Evolutionary conservation across 2,797 vertebrate species (phyloP).

Genomic region (Pantherophis alleghaniensis): DNA sequence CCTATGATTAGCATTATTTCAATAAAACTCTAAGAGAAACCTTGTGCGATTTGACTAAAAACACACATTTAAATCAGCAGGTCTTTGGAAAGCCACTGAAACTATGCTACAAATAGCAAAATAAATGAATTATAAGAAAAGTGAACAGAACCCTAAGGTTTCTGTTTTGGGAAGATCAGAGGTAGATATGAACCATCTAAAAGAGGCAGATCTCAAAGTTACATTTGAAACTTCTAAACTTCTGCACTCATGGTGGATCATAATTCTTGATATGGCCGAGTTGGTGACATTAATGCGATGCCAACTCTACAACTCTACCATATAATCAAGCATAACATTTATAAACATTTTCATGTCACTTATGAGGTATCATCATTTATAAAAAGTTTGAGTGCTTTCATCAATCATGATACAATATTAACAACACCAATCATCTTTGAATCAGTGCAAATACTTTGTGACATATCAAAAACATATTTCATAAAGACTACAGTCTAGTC

Average conservation of each 20-base stretch:
- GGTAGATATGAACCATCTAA: constrained; percentile 8
- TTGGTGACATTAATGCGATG: neutral
- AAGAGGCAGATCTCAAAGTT: neutral
- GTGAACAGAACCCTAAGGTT: constrained; percentile 1
- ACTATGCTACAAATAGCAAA: neutral
- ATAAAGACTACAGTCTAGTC: neutral
- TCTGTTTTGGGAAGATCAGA: neutral
- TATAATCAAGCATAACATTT: constrained; percentile 5
- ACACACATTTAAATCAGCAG: constrained; percentile 13
- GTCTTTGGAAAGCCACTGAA: constrained; percentile 14
- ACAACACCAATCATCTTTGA: neutral
- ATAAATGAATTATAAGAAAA: neutral
- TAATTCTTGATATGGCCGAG: constrained; percentile 13
- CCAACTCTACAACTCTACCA: neutral
- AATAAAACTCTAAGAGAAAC: neutral
- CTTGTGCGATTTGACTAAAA: constrained; percentile 18
- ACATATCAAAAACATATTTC: neutral
- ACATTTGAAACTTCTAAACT: neutral
- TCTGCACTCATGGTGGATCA: neutral
- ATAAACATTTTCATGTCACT: neutral
- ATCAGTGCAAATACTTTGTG: neutral
- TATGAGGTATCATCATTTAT: neutral
- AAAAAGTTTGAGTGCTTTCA: constrained; percentile 30
- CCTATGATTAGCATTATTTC: neutral
- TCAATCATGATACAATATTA: constrained; percentile 22